Percentiles rank a stretch among this genome's conserved stretches.
phyloP scores from a whole-genome alignment of 2,797 vertebrate genomes.

The Micropoecilia bifurca region DNA sequence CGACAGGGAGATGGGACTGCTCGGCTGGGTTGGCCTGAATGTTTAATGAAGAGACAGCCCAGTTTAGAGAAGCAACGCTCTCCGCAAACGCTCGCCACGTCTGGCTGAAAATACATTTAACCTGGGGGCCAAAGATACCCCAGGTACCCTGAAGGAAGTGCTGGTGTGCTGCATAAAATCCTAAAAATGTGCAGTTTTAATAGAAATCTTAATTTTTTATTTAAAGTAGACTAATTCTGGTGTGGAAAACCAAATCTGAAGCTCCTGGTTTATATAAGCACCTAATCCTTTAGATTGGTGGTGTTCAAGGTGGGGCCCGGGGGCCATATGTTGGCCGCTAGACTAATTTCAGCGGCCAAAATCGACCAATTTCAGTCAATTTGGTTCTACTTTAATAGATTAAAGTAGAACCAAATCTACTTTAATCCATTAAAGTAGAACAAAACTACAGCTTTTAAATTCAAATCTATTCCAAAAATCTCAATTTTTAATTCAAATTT shows the following conservation, averaged over 20 bases:
- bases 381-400: too few relatives aligned
- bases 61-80: slow-evolving; percentile 75
- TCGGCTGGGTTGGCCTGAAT: slow-evolving; percentile 79
- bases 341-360: too few relatives aligned
- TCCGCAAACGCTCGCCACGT: slow-evolving; percentile 47
- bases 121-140: neutral
- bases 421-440: neutral
- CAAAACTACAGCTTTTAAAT: neutral
- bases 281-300: too few relatives aligned
- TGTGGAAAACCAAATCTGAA: too few relatives aligned
- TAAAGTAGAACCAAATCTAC: neutral
- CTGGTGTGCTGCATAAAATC: too few relatives aligned
- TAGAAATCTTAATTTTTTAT: too few relatives aligned
- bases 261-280: too few relatives aligned
- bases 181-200: too few relatives aligned
- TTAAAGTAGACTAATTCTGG: too few relatives aligned
- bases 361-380: too few relatives aligned
- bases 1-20: slow-evolving; percentile 79
- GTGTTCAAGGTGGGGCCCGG: too few relatives aligned
- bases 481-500: neutral
- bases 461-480: neutral
- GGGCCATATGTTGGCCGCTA: too few relatives aligned
- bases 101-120: slow-evolving; percentile 17
- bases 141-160: neutral
- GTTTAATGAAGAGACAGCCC: slow-evolving; percentile 78